These are phyloP conservation scores for Andrena hattorfiana DNA, from an alignment of 2,888 invertebrate genomes.

Conservation along the genomic window DNA sequence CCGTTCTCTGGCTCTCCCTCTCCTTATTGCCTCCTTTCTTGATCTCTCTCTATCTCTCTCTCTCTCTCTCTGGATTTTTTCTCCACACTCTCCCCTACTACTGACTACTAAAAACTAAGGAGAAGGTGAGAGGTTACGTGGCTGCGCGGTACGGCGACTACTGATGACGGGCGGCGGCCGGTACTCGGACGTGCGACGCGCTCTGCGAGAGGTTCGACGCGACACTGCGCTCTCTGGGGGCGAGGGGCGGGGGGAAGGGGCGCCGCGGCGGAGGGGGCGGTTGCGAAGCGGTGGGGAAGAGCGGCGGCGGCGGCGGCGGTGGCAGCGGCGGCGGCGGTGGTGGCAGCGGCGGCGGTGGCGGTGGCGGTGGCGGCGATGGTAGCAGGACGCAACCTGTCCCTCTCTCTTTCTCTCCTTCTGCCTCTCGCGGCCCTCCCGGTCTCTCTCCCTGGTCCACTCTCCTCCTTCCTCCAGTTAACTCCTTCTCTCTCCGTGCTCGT, in stretches of 20 bases:
- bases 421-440: neutral
- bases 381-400: neutral
- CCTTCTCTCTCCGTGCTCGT: conserved; percentile 30
- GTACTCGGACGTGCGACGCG: conserved; percentile 84
- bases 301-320: conserved; percentile 72
- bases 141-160: conserved; percentile 84
- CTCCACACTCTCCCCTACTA: conserved; percentile 79
- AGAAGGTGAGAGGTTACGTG: conserved; percentile 83
- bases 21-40: conserved; percentile 7
- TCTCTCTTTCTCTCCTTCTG: conserved; percentile 9
- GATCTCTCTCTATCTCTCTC: conserved; percentile 9
- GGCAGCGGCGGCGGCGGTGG: conserved; percentile 79
- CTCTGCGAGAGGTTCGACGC: conserved; percentile 85
- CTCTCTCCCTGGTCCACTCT: neutral
- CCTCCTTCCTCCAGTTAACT: neutral
- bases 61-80: conserved; percentile 55
- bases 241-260: conserved; percentile 80
- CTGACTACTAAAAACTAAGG: conserved; percentile 84
- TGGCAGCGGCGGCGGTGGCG: conserved; percentile 71
- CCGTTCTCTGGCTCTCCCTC: conserved; percentile 35
- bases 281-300: conserved; percentile 86
- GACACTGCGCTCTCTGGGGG: conserved; percentile 83
- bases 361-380: conserved; percentile 23
- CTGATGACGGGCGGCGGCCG: conserved; percentile 84
- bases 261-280: conserved; percentile 83